phyloP scores from a whole-genome alignment of 2,797 vertebrate genomes.

The Onychomys torridus region DNA sequence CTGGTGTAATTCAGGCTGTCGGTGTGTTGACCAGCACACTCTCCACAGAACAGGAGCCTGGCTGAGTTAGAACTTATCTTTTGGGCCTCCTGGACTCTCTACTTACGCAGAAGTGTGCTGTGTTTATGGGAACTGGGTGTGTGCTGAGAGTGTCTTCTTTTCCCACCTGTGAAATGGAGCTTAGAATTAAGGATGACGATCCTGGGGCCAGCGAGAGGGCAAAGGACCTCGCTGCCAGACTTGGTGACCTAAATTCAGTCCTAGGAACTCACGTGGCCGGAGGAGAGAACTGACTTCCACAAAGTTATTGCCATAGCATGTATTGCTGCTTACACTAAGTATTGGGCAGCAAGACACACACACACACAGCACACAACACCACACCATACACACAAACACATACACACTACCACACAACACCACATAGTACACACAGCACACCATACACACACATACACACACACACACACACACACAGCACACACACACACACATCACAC shows the following conservation, averaged over 20 bases:
- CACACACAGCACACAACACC: too few relatives aligned
- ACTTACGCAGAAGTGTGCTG: background rate
- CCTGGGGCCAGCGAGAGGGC: background rate
- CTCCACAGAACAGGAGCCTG: background rate
- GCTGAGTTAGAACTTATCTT: background rate
- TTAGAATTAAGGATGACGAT: slow-evolving; percentile 49
- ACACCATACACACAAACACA: too few relatives aligned
- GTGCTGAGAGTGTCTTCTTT: slow-evolving; percentile 23
- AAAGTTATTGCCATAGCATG: too few relatives aligned
- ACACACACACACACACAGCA: too few relatives aligned
- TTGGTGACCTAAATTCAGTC: background rate
- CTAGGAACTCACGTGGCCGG: background rate
- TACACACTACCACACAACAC: too few relatives aligned
- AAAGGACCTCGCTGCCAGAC: background rate
- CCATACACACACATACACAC: too few relatives aligned
- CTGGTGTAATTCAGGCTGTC: too few relatives aligned
- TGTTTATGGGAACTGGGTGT: background rate
- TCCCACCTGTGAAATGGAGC: slow-evolving; percentile 25
- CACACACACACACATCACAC: too few relatives aligned
- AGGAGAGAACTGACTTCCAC: background rate
- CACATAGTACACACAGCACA: too few relatives aligned
- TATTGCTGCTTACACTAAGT: too few relatives aligned
- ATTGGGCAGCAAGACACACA: too few relatives aligned
- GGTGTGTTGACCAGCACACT: background rate
- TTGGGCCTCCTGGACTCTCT: background rate